Conservation (phyloP, 2,113 vertebrate species). For the Pica pica region DNA sequence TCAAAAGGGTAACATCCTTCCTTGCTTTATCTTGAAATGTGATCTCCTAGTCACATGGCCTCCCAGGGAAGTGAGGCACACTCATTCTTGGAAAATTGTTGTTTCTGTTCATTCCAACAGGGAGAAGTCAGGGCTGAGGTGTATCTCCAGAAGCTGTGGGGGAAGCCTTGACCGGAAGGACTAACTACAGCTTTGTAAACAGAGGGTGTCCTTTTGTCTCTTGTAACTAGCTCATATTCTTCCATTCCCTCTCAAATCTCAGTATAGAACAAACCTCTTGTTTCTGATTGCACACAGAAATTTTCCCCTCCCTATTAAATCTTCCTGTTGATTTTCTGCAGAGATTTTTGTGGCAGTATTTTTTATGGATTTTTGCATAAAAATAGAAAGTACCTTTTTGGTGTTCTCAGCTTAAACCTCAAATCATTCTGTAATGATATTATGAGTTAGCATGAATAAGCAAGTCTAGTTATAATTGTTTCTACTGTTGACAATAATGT, state of each 20-base stretch:
- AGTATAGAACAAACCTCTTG: neutral
- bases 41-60: neutral
- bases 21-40: neutral
- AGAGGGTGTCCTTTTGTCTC: neutral
- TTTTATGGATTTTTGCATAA: neutral
- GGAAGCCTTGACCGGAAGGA: neutral
- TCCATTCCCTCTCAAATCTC: neutral
- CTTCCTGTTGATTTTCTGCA: neutral
- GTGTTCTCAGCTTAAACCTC: neutral
- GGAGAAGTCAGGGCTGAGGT: neutral
- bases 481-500: neutral
- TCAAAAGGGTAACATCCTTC: neutral
- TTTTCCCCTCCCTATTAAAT: neutral
- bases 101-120: neutral
- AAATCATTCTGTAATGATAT: neutral
- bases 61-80: neutral
- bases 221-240: neutral
- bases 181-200: neutral
- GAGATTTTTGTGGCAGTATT: neutral
- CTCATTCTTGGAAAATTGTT: neutral
- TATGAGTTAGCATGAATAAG: neutral
- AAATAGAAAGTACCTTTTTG: neutral
- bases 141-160: neutral
- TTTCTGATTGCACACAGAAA: neutral
- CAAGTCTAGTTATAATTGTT: neutral